Conservation (phyloP, 2,113 vertebrate genomes). For the Pholis gunnellus region DNA sequence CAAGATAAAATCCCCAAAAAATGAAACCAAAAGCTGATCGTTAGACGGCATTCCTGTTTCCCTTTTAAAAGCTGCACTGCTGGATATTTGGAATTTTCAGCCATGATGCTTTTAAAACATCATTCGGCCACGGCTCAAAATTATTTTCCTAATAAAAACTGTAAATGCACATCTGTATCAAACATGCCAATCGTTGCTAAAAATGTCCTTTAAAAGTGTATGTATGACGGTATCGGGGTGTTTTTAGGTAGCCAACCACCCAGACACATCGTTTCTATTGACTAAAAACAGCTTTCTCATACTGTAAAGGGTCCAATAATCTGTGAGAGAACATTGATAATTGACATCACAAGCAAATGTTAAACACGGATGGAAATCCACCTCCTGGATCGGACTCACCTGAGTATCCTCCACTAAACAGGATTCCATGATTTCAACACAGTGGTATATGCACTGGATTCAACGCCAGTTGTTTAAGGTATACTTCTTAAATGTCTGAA, state of each 20-base stretch:
- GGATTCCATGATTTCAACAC: constrained; percentile 9
- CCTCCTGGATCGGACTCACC: constrained; percentile 28
- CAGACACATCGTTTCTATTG: background rate
- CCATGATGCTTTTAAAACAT: constrained; percentile 7
- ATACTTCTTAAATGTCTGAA: constrained; percentile 45
- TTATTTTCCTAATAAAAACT: constrained; percentile 11
- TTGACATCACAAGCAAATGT: background rate
- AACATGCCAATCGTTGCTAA: background rate
- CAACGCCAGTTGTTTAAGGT: constrained; percentile 37
- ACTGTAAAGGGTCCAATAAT: constrained; percentile 1
- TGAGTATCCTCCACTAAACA: constrained; percentile 37
- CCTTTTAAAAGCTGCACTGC: constrained; percentile 31
- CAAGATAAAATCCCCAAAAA: background rate
- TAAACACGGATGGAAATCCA: constrained; percentile 21
- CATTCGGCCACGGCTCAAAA: background rate
- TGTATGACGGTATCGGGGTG: background rate
- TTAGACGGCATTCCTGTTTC: constrained; percentile 13
- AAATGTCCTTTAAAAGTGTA: constrained; percentile 1
- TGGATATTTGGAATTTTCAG: constrained; percentile 7
- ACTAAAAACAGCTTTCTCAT: constrained; percentile 9
- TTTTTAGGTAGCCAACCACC: constrained; percentile 11
- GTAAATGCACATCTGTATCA: constrained; percentile 10
- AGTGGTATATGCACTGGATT: background rate
- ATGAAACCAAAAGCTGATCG: background rate
- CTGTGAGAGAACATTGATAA: background rate